Percentiles rank a stretch among this genome's conserved stretches.
phyloP scores from a whole-genome alignment of 2,797 vertebrate genomes.

The Tachyglossus aculeatus region DNA sequence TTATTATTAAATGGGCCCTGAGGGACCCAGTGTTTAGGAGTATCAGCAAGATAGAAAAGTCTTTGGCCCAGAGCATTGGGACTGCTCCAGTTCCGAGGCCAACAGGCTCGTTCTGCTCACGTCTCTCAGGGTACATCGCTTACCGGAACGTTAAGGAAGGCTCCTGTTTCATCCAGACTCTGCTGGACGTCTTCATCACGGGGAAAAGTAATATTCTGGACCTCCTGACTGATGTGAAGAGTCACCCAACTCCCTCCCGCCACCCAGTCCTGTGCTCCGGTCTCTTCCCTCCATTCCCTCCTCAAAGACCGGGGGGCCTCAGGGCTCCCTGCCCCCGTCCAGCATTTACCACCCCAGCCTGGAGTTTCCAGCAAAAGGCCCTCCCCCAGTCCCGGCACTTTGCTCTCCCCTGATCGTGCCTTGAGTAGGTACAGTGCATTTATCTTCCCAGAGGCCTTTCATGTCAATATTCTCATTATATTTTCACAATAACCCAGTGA shows the following conservation, averaged over 20 bases:
- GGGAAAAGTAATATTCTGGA: slow-evolving; percentile 14
- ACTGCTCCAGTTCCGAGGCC: too few relatives aligned
- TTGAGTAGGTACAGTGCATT: neutral
- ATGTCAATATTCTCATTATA: neutral
- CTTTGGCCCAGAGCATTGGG: too few relatives aligned
- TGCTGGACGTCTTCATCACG: slow-evolving; percentile 24
- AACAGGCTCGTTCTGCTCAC: too few relatives aligned
- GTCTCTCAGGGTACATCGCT: slow-evolving; percentile 44
- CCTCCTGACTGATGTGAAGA: slow-evolving; percentile 49
- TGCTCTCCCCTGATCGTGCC: neutral
- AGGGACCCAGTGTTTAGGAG: too few relatives aligned
- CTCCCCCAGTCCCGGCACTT: neutral
- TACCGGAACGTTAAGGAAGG: slow-evolving; percentile 37
- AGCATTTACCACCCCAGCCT: neutral
- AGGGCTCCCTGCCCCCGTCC: neutral
- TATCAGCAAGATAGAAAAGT: too few relatives aligned
- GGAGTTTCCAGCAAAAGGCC: neutral
- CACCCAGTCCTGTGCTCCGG: neutral
- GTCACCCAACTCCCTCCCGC: neutral
- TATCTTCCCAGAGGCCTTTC: neutral
- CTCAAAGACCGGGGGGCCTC: too few relatives aligned
- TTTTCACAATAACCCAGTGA: neutral
- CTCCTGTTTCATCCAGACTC: slow-evolving; percentile 54
- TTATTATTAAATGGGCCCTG: too few relatives aligned
- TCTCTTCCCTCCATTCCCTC: neutral